Evolutionary conservation across 2,888 invertebrate genomes (phyloP).

Genomic region (Taphrorychus bicolor): DNA sequence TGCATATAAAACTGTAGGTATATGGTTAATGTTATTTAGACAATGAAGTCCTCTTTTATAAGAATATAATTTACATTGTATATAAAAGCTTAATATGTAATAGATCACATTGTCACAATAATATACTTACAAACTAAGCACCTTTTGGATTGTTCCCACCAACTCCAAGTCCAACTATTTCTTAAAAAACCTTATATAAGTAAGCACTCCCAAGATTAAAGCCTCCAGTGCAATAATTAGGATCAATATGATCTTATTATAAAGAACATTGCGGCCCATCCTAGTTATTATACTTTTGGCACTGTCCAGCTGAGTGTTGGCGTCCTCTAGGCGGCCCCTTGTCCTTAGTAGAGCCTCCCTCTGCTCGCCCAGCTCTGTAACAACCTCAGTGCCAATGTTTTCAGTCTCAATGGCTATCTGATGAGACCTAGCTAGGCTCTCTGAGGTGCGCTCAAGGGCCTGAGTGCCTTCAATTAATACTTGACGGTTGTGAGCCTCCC

Average conservation of each 20-base stretch:
- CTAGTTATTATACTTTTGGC: slow-evolving; percentile 70
- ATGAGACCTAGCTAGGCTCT: slow-evolving; percentile 72
- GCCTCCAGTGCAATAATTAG: slow-evolving; percentile 77
- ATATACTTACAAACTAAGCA: too few relatives aligned
- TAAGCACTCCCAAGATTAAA: slow-evolving; percentile 66
- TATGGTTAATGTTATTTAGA: neutral
- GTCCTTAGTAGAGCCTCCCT: slow-evolving; percentile 75
- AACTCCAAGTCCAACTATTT: slow-evolving; percentile 5
- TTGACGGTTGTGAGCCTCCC: slow-evolving; percentile 66
- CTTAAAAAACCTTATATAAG: slow-evolving; percentile 70
- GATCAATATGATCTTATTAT: slow-evolving; percentile 77
- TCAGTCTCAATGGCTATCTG: slow-evolving; percentile 82
- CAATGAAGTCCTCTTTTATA: too few relatives aligned
- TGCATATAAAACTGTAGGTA: slow-evolving; percentile 69
- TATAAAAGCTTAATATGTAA: too few relatives aligned
- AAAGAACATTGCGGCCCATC: slow-evolving; percentile 74
- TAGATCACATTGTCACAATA: too few relatives aligned
- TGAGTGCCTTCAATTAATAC: slow-evolving; percentile 65
- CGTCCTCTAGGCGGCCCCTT: slow-evolving; percentile 71
- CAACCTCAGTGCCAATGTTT: slow-evolving; percentile 76
- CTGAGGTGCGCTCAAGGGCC: slow-evolving; percentile 67
- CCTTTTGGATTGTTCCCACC: too few relatives aligned
- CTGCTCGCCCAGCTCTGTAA: slow-evolving; percentile 78
- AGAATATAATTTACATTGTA: neutral
- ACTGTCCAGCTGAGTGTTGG: slow-evolving; percentile 73